Conservation (phyloP, 2,797 vertebrate species). For the Falco rusticolus region DNA sequence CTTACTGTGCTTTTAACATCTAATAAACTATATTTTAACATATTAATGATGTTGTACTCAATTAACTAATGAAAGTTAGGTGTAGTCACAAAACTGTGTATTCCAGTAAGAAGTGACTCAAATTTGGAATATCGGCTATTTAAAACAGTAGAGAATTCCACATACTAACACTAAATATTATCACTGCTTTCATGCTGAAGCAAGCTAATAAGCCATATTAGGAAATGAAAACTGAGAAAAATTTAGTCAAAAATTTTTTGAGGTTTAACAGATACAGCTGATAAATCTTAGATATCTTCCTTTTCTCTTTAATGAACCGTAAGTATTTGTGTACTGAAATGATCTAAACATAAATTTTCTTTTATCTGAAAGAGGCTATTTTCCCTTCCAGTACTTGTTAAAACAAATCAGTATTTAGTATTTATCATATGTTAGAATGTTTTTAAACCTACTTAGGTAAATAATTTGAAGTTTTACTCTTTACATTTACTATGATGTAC, state of each 20-base stretch:
- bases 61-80: neutral
- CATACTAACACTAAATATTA: neutral
- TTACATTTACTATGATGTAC: neutral
- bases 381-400: neutral
- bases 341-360: neutral
- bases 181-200: neutral
- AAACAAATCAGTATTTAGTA: neutral
- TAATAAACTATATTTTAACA: neutral
- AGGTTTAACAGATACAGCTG: neutral
- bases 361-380: neutral
- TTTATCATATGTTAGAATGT: neutral
- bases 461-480: neutral
- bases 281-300: neutral
- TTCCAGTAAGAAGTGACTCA: neutral
- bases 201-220: neutral
- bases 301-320: neutral
- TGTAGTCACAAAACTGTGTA: neutral
- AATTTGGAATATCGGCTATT: neutral
- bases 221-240: neutral
- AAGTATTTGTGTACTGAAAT: neutral
- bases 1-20: neutral
- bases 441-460: neutral
- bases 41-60: neutral
- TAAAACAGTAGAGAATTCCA: neutral
- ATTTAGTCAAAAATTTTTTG: neutral